Conservation (phyloP, 37 sponge, comb jelly and placozoan species). For the Corticium candelabrum region DNA sequence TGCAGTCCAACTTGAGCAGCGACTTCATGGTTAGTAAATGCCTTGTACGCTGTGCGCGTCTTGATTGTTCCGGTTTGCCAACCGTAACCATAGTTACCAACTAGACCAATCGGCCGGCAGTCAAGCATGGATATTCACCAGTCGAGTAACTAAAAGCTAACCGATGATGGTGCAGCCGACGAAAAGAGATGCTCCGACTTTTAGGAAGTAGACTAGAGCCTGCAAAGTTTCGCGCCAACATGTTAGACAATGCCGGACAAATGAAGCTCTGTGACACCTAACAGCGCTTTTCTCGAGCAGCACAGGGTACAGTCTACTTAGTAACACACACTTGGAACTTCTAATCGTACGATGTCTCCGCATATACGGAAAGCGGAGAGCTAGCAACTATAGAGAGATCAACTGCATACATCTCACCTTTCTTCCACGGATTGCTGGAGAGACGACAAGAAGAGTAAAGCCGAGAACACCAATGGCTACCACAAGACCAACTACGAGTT, state of each 20-base stretch:
- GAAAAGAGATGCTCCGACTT: not conserved
- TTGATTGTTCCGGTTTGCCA: constrained; percentile 49
- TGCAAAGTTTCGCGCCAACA: too few relatives aligned
- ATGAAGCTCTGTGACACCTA: too few relatives aligned
- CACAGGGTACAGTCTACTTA: too few relatives aligned
- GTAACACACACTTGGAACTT: too few relatives aligned
- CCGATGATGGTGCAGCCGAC: constrained; percentile 18
- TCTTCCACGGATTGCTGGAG: constrained; percentile 79
- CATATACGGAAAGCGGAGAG: too few relatives aligned
- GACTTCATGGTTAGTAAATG: constrained; percentile 32
- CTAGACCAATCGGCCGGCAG: too few relatives aligned
- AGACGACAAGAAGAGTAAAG: constrained; percentile 73
- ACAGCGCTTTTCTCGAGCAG: too few relatives aligned
- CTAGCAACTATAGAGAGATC: too few relatives aligned
- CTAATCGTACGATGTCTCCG: too few relatives aligned
- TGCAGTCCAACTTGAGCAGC: constrained; percentile 66
- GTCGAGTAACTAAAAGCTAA: too few relatives aligned
- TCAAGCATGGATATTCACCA: too few relatives aligned
- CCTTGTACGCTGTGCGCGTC: constrained; percentile 67
- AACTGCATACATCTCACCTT: constrained; percentile 25
- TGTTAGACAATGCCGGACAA: too few relatives aligned
- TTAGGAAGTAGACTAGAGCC: not conserved
- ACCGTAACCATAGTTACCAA: constrained; percentile 59
- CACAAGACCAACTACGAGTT: constrained; percentile 57
- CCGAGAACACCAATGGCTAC: constrained; percentile 56